These are phyloP conservation scores for Cryptoleucopteryx plumbea DNA, from an alignment of 2,113 vertebrate genomes.

Conservation along the genomic window DNA sequence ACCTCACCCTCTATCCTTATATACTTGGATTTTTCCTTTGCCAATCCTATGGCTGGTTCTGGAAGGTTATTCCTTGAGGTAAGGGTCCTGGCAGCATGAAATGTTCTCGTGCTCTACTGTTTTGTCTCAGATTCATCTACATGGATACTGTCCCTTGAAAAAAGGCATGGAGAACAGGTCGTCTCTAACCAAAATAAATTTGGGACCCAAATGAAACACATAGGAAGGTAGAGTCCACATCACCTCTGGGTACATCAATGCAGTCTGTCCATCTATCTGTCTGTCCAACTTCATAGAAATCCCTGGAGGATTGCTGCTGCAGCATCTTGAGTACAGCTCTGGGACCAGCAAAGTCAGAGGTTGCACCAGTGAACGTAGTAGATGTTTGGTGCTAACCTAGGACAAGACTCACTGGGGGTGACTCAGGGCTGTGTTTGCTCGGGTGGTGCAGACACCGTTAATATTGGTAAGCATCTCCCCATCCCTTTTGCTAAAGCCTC, in stretches of 20 bases:
- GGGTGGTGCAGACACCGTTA: neutral
- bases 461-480: neutral
- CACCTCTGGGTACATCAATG: accelerated
- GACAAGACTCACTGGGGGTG: neutral
- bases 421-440: neutral
- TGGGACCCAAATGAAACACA: neutral
- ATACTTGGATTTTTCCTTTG: neutral
- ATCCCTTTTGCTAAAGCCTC: neutral
- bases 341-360: neutral
- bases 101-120: neutral
- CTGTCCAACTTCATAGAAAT: neutral
- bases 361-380: neutral
- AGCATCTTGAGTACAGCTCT: neutral
- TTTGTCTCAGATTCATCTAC: neutral
- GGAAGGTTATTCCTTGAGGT: accelerated
- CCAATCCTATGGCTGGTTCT: neutral
- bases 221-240: neutral
- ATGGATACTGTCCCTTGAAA: neutral
- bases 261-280: neutral
- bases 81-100: neutral
- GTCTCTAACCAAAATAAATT: neutral
- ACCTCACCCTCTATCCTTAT: neutral
- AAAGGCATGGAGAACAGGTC: neutral
- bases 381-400: neutral
- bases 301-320: neutral